Base-by-base conservation (phyloP, 2,113 vertebrate species). In the Platichthys flesus region DNA sequence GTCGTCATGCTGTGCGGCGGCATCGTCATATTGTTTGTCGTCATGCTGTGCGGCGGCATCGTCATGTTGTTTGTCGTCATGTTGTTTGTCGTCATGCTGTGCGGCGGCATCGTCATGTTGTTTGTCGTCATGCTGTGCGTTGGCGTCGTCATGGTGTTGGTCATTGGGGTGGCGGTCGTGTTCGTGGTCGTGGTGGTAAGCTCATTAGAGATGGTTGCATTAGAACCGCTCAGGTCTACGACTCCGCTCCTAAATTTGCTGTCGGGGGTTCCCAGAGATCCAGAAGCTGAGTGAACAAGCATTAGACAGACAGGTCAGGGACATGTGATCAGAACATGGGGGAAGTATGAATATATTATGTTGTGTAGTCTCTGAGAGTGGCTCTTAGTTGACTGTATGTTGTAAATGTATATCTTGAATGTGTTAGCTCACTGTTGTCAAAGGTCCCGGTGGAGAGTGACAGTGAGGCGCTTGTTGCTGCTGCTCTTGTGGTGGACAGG, bases 221-320 rank as follows among this genome's bases (percentile, higher is more conserved):
- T 82, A 0, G 57, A 5, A 16, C 82, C 60, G 16, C 13, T 3
- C 60, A 92, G 60, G 73, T 93, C 0, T 9, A 71, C 5, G 0
- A 10, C 0, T 9, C 0, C 0, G 18, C 47, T 88, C 3, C 0
- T 0, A 0, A 88, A 0, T 13, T 0, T 0, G 1, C 0, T 0
- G 0, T 0, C 1, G 5, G 84, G 9, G 2, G 0, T 0, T 23
- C 81, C 87, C 7, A 89, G 15, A 1, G 0, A 0, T 1, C 3
- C 45, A 3, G n/a, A 0, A 35, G 0, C 91, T 93, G 66, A 9
- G 12, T 71, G 1, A 9, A 24, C 9, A 69, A 81, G 10, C 1
- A 45, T 57, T 74, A 35, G 1, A 40, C 4, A 45, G 40, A 18
- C 28, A 15, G 23, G 15, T 62, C 12, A 42, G 4, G 12, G 12